Conservation (phyloP, 2,888 invertebrate genomes). For the Heteromyza rotundicornis region DNA sequence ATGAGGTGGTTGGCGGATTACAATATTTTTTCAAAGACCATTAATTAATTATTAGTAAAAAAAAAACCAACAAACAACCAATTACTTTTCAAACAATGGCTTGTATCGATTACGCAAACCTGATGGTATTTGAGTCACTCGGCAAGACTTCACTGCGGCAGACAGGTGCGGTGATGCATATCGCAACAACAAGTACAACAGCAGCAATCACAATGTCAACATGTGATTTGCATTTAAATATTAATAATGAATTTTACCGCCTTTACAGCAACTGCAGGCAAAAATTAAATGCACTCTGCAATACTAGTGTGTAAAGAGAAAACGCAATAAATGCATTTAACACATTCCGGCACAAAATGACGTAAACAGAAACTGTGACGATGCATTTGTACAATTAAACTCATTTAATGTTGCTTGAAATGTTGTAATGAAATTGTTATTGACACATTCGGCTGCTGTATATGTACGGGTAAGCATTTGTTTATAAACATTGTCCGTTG, state of each 20-base stretch:
- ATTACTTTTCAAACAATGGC: too few species aligned
- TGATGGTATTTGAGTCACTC: slow-evolving; percentile 19
- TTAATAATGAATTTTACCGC: slow-evolving; percentile 14
- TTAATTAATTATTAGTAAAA: too few species aligned
- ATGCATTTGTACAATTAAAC: too few species aligned
- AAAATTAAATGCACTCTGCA: neutral
- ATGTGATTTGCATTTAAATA: slow-evolving; percentile 45
- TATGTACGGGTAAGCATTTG: neutral
- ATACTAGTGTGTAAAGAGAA: neutral
- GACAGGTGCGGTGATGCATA: too few species aligned
- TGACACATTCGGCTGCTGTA: slow-evolving; percentile 21
- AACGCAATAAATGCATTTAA: neutral
- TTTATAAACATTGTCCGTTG: too few species aligned
- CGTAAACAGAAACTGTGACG: too few species aligned
- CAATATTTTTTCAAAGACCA: too few species aligned
- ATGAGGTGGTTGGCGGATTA: too few species aligned
- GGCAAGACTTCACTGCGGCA: neutral
- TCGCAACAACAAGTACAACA: too few species aligned
- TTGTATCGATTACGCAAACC: slow-evolving; percentile 16
- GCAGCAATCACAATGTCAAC: slow-evolving; percentile 21
- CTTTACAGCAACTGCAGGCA: neutral
- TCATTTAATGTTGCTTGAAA: too few species aligned
- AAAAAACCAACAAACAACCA: too few species aligned
- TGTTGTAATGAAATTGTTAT: too few species aligned
- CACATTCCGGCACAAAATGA: neutral